Conservation (phyloP, 2,797 vertebrate species). For the Sylvilagus floridanus region DNA sequence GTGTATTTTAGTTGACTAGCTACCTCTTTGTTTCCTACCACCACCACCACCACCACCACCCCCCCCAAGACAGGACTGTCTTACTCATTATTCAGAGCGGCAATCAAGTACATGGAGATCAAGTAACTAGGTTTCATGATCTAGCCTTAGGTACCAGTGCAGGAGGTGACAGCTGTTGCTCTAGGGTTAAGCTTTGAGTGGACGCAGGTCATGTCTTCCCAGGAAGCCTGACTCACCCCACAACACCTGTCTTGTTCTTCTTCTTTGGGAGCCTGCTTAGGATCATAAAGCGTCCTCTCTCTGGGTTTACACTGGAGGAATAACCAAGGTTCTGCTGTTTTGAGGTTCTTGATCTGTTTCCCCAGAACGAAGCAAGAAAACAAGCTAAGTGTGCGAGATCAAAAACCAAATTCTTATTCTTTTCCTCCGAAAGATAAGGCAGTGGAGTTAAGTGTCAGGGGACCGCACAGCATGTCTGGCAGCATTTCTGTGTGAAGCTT, state of each 20-base stretch:
- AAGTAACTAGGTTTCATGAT: background rate
- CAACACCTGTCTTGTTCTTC: background rate
- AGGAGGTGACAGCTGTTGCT: background rate
- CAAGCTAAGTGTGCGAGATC: slow-evolving; percentile 69
- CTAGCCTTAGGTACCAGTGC: background rate
- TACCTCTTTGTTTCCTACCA: background rate
- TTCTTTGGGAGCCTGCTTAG: background rate
- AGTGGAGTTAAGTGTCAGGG: slow-evolving; percentile 80
- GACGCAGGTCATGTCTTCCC: background rate
- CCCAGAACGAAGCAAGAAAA: slow-evolving; percentile 61
- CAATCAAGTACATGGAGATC: background rate
- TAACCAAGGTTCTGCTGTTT: background rate
- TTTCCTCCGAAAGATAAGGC: slow-evolving; percentile 84
- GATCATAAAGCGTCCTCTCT: background rate
- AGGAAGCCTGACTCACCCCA: background rate
- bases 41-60: too few relatives aligned
- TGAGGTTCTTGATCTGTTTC: background rate
- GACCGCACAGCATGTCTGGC: slow-evolving; percentile 82
- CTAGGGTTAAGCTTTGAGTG: too few relatives aligned
- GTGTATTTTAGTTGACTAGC: background rate
- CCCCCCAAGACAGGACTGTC: background rate
- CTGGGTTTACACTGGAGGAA: background rate
- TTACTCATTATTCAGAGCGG: background rate
- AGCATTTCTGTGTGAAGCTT: slow-evolving; percentile 84
- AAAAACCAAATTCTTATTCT: slow-evolving; percentile 75